A percentile compares a stretch with the other conserved stretches of the same genome.
Evolutionary conservation across 2,888 invertebrate genomes (phyloP).

Genomic region (Ormyrus pomaceus): DNA sequence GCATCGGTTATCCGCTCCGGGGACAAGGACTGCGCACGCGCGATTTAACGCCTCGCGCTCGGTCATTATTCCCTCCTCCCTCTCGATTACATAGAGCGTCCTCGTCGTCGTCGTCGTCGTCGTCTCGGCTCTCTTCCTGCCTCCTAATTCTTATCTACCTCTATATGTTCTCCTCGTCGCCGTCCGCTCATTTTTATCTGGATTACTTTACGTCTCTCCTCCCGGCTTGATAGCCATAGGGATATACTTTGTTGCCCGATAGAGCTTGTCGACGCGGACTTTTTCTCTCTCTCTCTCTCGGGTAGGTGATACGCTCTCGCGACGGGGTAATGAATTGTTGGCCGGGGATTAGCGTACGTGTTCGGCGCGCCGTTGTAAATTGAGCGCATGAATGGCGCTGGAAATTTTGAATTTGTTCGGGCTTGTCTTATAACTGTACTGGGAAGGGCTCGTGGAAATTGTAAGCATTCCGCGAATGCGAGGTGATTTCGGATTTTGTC

Average conservation of each 20-base stretch:
- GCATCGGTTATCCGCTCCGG: conserved; percentile 25
- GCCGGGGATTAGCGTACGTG: no score
- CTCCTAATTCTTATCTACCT: conserved; percentile 27
- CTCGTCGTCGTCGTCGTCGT: background rate
- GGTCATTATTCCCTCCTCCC: conserved; percentile 19
- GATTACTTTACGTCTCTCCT: conserved; percentile 15
- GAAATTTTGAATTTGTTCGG: no score
- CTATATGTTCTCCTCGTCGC: background rate
- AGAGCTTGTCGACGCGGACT: conserved; percentile 6
- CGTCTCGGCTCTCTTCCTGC: conserved; percentile 27
- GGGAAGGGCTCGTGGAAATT: no score
- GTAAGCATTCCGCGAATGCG: no score
- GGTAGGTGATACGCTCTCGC: background rate
- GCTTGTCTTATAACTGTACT: no score
- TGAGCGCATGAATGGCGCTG: no score
- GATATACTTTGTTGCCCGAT: conserved; percentile 16
- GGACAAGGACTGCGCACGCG: background rate
- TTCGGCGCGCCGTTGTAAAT: no score
- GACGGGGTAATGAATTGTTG: background rate
- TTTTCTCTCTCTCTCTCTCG: background rate
- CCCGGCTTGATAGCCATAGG: background rate
- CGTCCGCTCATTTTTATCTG: background rate
- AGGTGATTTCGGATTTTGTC: no score
- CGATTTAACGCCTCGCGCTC: conserved; percentile 7
- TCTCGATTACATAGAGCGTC: background rate